phyloP scores from a whole-genome alignment of 2,113 vertebrate genomes.

The Nesoenas mayeri region DNA sequence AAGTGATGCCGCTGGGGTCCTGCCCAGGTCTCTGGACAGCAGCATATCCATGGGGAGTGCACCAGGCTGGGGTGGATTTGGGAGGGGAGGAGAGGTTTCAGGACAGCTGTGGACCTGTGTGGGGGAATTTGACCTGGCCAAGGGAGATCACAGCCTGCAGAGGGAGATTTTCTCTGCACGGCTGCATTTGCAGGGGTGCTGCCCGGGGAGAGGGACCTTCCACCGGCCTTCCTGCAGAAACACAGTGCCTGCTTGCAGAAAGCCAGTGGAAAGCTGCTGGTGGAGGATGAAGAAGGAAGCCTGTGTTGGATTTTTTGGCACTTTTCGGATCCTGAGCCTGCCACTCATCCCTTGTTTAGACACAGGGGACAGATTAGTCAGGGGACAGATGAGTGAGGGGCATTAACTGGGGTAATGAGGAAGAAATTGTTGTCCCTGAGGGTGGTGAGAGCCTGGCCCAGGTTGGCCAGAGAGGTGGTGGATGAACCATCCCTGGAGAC shows the following conservation, averaged over 20 bases:
- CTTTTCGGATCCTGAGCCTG: not conserved
- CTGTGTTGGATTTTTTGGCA: not conserved
- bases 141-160: not conserved
- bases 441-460: too few relatives aligned
- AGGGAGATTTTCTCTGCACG: accelerated
- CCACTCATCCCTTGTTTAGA: not conserved
- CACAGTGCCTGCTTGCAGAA: not conserved
- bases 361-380: not conserved
- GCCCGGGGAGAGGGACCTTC: not conserved
- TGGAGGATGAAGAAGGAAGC: not conserved
- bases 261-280: accelerated
- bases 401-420: not conserved
- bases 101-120: accelerated
- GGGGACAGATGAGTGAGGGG: not conserved
- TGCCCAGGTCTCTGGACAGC: not conserved
- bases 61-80: not conserved
- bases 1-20: not conserved
- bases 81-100: not conserved
- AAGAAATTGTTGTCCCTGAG: too few relatives aligned
- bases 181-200: not conserved
- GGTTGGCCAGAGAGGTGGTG: too few relatives aligned
- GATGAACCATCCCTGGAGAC: too few relatives aligned
- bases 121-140: not conserved
- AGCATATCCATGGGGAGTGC: not conserved
- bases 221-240: not conserved